These are phyloP conservation scores for Metaphire vulgaris DNA, from an alignment of 1,140 invertebrate genomes.

Conservation along the genomic window DNA sequence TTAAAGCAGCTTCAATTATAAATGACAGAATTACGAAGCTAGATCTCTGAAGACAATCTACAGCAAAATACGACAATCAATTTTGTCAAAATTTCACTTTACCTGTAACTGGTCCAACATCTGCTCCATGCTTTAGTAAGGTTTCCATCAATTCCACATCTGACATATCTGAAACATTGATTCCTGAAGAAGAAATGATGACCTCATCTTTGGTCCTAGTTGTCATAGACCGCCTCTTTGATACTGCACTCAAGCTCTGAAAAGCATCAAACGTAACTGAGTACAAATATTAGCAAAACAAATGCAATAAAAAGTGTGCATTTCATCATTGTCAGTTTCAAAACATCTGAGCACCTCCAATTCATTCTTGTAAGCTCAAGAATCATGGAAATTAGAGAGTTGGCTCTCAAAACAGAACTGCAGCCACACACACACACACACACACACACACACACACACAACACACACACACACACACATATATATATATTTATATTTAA, in stretches of 20 bases:
- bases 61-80: background rate
- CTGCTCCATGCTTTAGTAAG: background rate
- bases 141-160: background rate
- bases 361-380: too few species aligned
- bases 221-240: background rate
- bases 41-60: background rate
- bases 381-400: background rate
- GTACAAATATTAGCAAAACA: background rate
- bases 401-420: too few species aligned
- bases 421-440: too few species aligned
- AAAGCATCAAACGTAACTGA: background rate
- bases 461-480: too few species aligned
- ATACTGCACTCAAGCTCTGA: background rate
- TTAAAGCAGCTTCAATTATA: background rate
- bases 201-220: background rate
- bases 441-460: too few species aligned
- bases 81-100: too few species aligned
- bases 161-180: background rate
- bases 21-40: background rate
- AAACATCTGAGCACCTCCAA: too few species aligned
- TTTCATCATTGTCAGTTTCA: too few species aligned
- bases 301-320: background rate
- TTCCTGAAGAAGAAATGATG: background rate
- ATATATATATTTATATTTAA: too few species aligned
- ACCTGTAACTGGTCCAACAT: background rate